A percentile compares a stretch with the other conserved stretches of the same genome.
Conservation (phyloP, 2,113 vertebrate genomes). For the Synodontis membranacea region DNA sequence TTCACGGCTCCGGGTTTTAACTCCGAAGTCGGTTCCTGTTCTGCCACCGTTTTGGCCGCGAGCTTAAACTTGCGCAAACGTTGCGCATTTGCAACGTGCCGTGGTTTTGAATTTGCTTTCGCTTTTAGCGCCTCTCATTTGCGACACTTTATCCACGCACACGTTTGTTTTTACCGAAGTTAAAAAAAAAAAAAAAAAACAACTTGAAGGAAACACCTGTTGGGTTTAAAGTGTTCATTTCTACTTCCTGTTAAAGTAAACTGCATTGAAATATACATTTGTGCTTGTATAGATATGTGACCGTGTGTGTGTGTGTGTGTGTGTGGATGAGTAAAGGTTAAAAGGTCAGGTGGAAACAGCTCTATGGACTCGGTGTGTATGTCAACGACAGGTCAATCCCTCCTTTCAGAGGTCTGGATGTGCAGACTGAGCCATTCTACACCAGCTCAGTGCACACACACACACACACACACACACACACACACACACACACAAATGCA, state of each 20-base stretch:
- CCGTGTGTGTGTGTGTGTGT: background rate
- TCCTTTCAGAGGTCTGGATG: conserved; percentile 40
- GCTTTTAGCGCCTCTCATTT: too few species aligned
- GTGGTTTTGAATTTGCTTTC: too few species aligned
- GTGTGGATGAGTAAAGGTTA: conserved; percentile 20
- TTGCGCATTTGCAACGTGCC: too few species aligned
- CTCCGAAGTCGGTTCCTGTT: too few species aligned
- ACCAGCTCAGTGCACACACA: conserved; percentile 20
- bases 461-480: conserved; percentile 12
- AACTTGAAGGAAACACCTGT: background rate
- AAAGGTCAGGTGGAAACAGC: conserved; percentile 36
- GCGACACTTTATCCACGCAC: too few species aligned
- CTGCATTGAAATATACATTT: background rate
- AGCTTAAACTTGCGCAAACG: too few species aligned
- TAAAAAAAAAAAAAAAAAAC: too few species aligned
- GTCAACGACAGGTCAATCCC: conserved; percentile 41
- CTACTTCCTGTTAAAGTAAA: background rate
- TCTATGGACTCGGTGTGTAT: conserved; percentile 32
- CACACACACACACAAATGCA: conserved; percentile 30
- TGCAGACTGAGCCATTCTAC: conserved; percentile 44
- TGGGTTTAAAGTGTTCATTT: background rate
- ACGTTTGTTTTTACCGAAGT: too few species aligned
- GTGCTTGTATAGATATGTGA: background rate
- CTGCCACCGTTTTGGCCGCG: too few species aligned
- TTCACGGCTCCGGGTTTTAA: too few species aligned